A percentile compares a stretch with the other conserved stretches of the same genome.
Evolutionary conservation across 2,888 invertebrate genomes (phyloP).

Genomic region (Eilema caniola): DNA sequence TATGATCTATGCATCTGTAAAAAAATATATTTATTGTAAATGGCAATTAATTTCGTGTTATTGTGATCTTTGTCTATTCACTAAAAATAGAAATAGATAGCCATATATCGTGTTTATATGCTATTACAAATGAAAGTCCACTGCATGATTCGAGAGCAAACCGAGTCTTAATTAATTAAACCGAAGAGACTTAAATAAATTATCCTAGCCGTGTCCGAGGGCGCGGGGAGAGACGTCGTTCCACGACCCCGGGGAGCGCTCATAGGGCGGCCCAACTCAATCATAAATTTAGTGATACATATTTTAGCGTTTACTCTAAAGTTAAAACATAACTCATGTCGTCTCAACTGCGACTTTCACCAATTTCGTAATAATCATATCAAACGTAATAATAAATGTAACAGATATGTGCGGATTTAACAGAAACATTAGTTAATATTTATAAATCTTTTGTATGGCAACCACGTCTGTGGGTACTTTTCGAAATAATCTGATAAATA

Average conservation of each 20-base stretch:
- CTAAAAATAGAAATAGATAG: constrained; percentile 13
- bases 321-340: constrained; percentile 35
- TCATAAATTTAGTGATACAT: constrained; percentile 16
- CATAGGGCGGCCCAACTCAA: background rate
- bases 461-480: constrained; percentile 13
- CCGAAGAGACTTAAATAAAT: constrained; percentile 60
- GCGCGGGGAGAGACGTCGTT: constrained; percentile 34
- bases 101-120: background rate
- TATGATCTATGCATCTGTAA: background rate
- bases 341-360: constrained; percentile 10
- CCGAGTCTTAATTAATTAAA: constrained; percentile 70
- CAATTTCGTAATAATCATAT: constrained; percentile 19
- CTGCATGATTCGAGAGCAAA: constrained; percentile 33
- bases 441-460: constrained; percentile 34
- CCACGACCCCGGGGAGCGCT: background rate
- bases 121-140: background rate
- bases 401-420: constrained; percentile 26
- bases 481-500: constrained; percentile 17
- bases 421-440: constrained; percentile 25
- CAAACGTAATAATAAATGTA: constrained; percentile 30
- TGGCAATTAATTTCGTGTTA: background rate
- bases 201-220: constrained; percentile 50
- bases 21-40: background rate
- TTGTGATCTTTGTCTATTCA: constrained; percentile 3
- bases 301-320: constrained; percentile 30